Conservation (phyloP, 2,797 vertebrate genomes). For the Myioborus melanocephalus region DNA sequence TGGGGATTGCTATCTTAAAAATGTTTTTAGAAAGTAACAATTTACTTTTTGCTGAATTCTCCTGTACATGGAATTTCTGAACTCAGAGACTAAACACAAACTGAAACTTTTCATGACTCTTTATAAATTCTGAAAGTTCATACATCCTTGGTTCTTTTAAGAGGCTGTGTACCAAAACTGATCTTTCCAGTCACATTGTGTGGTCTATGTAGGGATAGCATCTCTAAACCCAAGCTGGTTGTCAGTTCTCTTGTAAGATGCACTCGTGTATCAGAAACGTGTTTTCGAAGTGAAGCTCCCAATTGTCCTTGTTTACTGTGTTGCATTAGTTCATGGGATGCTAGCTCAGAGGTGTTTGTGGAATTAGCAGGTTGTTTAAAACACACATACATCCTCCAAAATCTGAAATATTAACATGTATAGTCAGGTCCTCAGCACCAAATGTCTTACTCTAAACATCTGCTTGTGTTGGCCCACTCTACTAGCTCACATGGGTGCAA, state of each 20-base stretch:
- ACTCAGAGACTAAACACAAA: background rate
- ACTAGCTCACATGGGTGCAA: background rate
- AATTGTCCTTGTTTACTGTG: background rate
- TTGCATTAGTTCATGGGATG: background rate
- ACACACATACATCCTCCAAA: background rate
- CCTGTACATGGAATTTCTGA: background rate
- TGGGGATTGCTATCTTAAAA: background rate
- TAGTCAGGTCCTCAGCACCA: background rate
- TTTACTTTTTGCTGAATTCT: background rate
- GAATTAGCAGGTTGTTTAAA: background rate
- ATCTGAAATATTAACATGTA: background rate
- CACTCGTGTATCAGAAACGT: background rate
- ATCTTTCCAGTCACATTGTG: background rate
- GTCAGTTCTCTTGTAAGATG: background rate
- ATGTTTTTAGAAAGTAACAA: background rate
- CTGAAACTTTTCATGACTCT: background rate
- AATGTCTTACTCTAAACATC: background rate
- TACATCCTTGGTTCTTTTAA: background rate
- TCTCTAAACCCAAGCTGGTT: background rate
- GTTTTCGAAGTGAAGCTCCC: background rate
- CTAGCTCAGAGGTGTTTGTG: background rate
- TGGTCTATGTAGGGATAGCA: background rate
- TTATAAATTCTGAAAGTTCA: background rate
- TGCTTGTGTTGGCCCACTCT: background rate
- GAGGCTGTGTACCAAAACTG: background rate